A percentile compares a stretch with the other conserved stretches of the same genome.
Evolutionary conservation across 2,888 invertebrate genomes (phyloP).

Genomic region (Watsonalla cultraria): DNA sequence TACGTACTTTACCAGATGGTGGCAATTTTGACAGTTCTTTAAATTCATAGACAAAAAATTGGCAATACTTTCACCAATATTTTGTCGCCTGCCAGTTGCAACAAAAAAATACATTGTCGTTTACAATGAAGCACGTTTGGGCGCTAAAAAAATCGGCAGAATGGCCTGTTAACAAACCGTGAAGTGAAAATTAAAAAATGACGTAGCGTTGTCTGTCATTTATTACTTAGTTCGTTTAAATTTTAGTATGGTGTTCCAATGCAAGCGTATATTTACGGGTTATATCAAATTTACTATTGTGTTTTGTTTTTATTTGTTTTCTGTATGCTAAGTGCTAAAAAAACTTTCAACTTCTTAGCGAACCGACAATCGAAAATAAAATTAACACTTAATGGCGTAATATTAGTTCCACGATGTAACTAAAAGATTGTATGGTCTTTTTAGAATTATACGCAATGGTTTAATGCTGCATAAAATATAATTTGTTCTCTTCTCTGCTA

Average conservation of each 20-base stretch:
- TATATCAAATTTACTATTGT: background rate
- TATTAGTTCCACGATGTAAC: background rate
- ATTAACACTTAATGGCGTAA: background rate
- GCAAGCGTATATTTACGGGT: conserved; percentile 5
- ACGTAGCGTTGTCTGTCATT: conserved; percentile 6
- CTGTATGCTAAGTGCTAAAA: background rate
- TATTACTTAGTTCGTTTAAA: conserved; percentile 4
- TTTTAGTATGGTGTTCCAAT: background rate
- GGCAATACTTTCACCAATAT: conserved; percentile 55
- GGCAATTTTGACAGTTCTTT: conserved; percentile 43
- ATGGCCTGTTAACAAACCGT: conserved; percentile 44
- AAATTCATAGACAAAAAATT: conserved; percentile 37
- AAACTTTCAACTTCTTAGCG: background rate
- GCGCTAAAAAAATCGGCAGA: conserved; percentile 40
- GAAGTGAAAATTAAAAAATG: conserved; percentile 51
- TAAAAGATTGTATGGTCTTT: no score
- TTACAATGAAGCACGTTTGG: conserved; percentile 51
- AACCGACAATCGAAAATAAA: background rate
- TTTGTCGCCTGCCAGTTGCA: conserved; percentile 38
- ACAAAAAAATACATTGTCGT: conserved; percentile 28
- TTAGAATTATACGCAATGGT: no score
- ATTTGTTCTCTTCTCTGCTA: no score
- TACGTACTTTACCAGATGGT: conserved; percentile 32
- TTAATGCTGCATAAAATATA: no score
- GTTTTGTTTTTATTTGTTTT: background rate